Evolutionary conservation across 2,113 vertebrate species (phyloP).

Genomic region (Deroptyus accipitrinus): DNA sequence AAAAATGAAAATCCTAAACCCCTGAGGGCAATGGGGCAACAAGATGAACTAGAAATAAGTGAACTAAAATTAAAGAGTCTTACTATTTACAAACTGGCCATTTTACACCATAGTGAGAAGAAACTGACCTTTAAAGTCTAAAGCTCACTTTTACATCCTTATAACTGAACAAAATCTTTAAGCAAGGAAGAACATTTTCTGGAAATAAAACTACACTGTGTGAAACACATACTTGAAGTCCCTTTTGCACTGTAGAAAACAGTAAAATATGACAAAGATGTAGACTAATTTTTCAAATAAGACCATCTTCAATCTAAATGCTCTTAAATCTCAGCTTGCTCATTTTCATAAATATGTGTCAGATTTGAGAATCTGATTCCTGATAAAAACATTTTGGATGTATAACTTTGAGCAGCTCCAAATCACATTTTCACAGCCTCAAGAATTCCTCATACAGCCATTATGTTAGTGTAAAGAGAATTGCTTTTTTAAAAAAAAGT

Average conservation of each 20-base stretch:
- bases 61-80: not conserved
- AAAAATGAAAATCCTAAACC: not conserved
- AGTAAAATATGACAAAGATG: not conserved
- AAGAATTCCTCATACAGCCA: not conserved
- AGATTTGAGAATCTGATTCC: not conserved
- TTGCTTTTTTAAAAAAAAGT: not conserved
- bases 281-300: not conserved
- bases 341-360: not conserved
- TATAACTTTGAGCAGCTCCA: not conserved
- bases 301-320: not conserved
- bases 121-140: not conserved
- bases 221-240: not conserved
- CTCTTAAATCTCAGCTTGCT: not conserved
- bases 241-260: not conserved
- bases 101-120: not conserved
- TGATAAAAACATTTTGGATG: not conserved
- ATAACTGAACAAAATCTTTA: not conserved
- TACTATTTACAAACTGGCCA: not conserved
- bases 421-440: not conserved
- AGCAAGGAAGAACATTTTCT: not conserved
- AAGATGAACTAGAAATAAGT: not conserved
- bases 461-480: not conserved
- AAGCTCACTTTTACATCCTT: not conserved
- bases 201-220: not conserved
- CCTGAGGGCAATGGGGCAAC: not conserved